These are phyloP conservation scores for Ptiloglossa arizonensis DNA, from an alignment of 1,140 invertebrate genomes.

Conservation along the genomic window DNA sequence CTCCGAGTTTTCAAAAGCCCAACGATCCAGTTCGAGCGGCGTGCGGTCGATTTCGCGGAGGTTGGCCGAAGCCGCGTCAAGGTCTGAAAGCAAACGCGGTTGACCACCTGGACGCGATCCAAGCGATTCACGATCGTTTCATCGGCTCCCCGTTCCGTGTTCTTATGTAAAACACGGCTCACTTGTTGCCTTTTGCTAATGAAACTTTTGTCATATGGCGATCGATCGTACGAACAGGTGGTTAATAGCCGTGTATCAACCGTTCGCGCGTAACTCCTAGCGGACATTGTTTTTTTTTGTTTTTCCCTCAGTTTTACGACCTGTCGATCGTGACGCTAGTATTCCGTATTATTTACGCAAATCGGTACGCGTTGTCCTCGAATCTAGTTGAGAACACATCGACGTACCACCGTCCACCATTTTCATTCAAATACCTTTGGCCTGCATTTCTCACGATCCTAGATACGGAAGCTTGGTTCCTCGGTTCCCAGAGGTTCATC, in stretches of 20 bases:
- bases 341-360: conserved; percentile 13
- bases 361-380: neutral
- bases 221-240: conserved; percentile 49
- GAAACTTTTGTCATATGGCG: conserved; percentile 39
- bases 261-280: conserved; percentile 26
- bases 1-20: neutral
- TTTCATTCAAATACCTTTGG: conserved; percentile 7
- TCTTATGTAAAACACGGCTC: conserved; percentile 38
- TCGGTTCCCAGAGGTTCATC: no score
- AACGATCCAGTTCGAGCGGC: neutral
- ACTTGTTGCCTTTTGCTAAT: conserved; percentile 45
- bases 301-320: neutral
- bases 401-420: neutral
- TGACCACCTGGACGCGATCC: conserved; percentile 8
- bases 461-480: no score
- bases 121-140: neutral
- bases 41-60: no score
- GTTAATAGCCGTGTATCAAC: conserved; percentile 21
- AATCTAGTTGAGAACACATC: no score
- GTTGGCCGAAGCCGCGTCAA: neutral
- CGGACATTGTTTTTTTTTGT: no score
- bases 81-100: neutral
- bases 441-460: no score
- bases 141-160: neutral
- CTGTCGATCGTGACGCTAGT: conserved; percentile 16